These are phyloP conservation scores for Turritopsis dohrnii DNA, from an alignment of 30 jellyfish, hydroid and myxozoan species.

Conservation along the genomic window DNA sequence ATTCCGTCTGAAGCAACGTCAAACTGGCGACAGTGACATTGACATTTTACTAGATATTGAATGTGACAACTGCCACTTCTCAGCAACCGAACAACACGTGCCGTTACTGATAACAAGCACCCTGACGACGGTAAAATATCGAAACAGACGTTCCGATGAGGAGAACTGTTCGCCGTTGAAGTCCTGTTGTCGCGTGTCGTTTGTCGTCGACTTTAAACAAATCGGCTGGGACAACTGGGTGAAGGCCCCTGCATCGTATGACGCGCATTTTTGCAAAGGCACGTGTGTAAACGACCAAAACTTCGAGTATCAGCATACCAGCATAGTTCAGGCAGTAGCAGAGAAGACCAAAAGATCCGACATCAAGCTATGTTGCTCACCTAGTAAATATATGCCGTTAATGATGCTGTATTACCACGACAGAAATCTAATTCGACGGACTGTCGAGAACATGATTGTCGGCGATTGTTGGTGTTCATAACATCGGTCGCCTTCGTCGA, in stretches of 20 bases:
- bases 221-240: constrained; percentile 18
- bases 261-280: constrained; percentile 2
- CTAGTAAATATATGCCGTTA: neutral
- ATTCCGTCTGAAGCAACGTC: neutral
- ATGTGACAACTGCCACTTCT: neutral
- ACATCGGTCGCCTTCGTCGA: neutral
- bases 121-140: neutral
- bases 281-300: neutral
- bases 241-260: neutral
- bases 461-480: constrained; percentile 11
- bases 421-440: neutral
- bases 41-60: constrained; percentile 2
- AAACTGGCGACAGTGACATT: neutral
- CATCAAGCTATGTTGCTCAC: constrained; percentile 11
- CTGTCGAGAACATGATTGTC: neutral
- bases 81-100: neutral
- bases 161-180: neutral
- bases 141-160: constrained; percentile 13
- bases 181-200: neutral
- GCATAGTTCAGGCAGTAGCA: neutral
- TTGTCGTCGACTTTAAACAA: constrained; percentile 1
- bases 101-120: neutral
- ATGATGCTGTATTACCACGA: neutral
- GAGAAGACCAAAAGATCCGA: neutral
- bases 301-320: neutral